phyloP scores from a whole-genome alignment of 2,113 vertebrate species.

The Oreochromis spilurus region DNA sequence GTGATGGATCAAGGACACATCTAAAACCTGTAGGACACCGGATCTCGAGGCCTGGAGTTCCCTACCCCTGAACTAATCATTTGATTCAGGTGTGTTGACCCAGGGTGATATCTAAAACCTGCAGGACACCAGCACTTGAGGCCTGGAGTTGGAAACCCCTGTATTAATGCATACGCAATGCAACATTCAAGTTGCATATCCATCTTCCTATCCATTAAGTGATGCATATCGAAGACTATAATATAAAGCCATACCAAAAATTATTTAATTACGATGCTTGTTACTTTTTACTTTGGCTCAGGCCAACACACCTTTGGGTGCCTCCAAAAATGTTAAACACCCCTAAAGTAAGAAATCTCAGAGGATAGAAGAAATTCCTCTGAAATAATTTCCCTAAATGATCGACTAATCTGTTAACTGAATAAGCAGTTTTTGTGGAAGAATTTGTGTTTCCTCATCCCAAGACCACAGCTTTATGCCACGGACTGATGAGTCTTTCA shows the following conservation, averaged over 20 bases:
- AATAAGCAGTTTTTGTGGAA: neutral
- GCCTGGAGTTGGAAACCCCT: neutral
- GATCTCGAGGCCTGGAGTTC: too few relatives aligned
- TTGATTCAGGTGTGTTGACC: neutral
- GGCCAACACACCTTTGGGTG: neutral
- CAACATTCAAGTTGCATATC: neutral
- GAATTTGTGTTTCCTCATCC: neutral
- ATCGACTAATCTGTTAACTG: neutral
- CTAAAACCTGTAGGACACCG: too few relatives aligned
- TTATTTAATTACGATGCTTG: neutral
- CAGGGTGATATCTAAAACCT: neutral
- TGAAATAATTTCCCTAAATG: neutral
- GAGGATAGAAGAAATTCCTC: rapidly evolving
- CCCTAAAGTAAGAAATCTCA: neutral
- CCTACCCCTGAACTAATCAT: neutral
- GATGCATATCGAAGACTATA: neutral
- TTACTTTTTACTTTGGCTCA: neutral
- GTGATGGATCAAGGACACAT: too few relatives aligned
- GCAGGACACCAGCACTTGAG: neutral
- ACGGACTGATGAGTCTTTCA: neutral
- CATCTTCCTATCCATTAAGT: neutral
- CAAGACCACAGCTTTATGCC: neutral
- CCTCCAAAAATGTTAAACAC: rapidly evolving
- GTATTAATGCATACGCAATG: neutral
- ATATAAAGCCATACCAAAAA: neutral